A percentile compares a stretch with the other conserved stretches of the same genome.
These are phyloP conservation scores for Drosophila nr. perissopoda DNA, from an alignment of 2,888 invertebrate species.

Conservation along the genomic window DNA sequence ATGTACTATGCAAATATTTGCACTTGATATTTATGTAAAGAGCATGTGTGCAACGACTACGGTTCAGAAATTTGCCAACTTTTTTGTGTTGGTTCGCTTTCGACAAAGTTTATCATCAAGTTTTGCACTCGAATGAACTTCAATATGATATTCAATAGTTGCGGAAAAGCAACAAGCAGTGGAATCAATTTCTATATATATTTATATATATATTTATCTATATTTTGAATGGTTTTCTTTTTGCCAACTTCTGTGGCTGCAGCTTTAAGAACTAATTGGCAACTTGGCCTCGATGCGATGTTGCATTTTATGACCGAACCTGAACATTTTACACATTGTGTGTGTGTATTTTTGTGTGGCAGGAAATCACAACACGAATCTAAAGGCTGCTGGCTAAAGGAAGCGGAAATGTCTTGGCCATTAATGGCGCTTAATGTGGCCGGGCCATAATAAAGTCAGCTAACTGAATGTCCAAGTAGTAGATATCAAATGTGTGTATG, in stretches of 20 bases:
- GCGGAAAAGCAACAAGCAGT: constrained; percentile 21
- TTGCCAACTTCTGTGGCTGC: neutral
- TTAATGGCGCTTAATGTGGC: constrained; percentile 72
- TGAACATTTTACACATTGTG: constrained; percentile 27
- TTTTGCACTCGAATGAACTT: constrained; percentile 70
- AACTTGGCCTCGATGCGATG: constrained; percentile 33
- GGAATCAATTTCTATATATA: constrained; percentile 10
- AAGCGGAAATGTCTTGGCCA: constrained; percentile 60
- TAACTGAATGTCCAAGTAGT: constrained; percentile 65
- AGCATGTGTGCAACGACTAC: neutral
- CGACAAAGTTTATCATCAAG: constrained; percentile 71
- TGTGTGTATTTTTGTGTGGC: constrained; percentile 5
- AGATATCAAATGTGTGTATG: constrained; percentile 44
- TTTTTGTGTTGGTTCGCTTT: constrained; percentile 11
- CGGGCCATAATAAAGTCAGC: constrained; percentile 61
- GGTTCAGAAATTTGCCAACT: neutral
- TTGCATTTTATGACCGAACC: constrained; percentile 18
- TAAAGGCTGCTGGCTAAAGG: constrained; percentile 25
- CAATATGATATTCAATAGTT: constrained; percentile 55
- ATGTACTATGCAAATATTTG: neutral
- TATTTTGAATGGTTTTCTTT: neutral
- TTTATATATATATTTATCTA: too few relatives aligned
- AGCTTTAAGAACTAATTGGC: constrained; percentile 53
- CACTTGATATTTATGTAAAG: neutral
- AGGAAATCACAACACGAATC: constrained; percentile 58